These are phyloP conservation scores for Mastigias papua DNA, from an alignment of 30 jellyfish, hydroid and myxozoan genomes.

Conservation along the genomic window DNA sequence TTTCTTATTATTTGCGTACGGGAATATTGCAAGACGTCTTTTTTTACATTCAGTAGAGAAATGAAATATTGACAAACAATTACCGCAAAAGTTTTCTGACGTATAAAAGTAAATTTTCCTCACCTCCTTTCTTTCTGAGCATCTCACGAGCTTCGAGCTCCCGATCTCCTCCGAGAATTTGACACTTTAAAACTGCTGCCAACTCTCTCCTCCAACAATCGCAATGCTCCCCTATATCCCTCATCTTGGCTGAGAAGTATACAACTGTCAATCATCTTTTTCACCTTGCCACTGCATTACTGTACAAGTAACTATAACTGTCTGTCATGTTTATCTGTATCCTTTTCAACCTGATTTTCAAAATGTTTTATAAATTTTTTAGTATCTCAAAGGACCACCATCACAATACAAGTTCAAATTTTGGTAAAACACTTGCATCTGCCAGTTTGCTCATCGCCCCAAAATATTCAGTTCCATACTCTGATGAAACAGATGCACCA, in stretches of 20 bases:
- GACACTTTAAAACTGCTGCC: constrained; percentile 25
- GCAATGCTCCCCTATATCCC: constrained; percentile 44
- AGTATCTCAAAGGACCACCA: constrained; percentile 49
- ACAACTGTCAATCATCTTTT: too few species aligned
- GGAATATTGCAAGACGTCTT: constrained; percentile 32
- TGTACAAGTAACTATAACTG: too few species aligned
- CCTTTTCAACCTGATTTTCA: too few species aligned
- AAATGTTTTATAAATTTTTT: constrained; percentile 23
- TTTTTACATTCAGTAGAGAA: constrained; percentile 59
- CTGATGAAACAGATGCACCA: too few species aligned
- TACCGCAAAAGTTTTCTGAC: constrained; percentile 57
- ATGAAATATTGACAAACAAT: constrained; percentile 48
- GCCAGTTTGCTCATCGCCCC: constrained; percentile 51
- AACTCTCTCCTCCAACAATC: constrained; percentile 57
- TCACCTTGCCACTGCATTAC: constrained; percentile 49
- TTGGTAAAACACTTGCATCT: constrained; percentile 48
- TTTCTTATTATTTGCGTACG: constrained; percentile 25
- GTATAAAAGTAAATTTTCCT: constrained; percentile 25
- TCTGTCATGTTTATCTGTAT: constrained; percentile 38
- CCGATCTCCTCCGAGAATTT: constrained; percentile 20
- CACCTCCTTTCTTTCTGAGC: constrained; percentile 25
- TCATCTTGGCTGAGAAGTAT: constrained; percentile 21
- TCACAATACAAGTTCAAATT: constrained; percentile 37
- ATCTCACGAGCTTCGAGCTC: constrained; percentile 43
- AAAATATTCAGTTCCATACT: constrained; percentile 31